Evolutionary conservation across 2,888 invertebrate genomes (phyloP), one percentile per base, ranked within the genome.

Genomic region (Elegia similella): DNA sequence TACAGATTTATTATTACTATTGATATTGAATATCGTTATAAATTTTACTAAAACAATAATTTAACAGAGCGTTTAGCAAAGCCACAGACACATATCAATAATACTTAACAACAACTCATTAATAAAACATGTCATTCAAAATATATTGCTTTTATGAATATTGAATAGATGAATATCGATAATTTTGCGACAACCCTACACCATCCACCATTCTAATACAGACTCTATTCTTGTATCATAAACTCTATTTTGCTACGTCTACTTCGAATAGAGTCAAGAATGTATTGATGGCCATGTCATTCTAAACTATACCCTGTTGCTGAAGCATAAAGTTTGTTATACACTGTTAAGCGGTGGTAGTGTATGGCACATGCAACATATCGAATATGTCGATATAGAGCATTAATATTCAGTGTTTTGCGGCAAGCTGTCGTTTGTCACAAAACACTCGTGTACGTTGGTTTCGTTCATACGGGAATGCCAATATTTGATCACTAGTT

Each of bases 341-440:
- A 13, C 15, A 32, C 8, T 48, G 32, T 10, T 13, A 8, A 29
- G 48, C 7, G 15, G 8, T 3, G 8, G 32, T 48, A 48, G 48
- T 48, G 48, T 15, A 15, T 48, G 48, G 48, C 32, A 48, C 32
- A 48, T 48, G 38, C n/a, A 5, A 23, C 2, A 10, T n/a, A 12
- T 38, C 12, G 38, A 38, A 38, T 38, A 12, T 38, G 48, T 32
- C 48, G 48, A 48, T 48, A 48, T 46, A 13, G 8, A 15, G 43
- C 53, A 54, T 54, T 54, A 54, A 54, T 54, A 54, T 54, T 54
- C 53, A 54, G 53, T 43, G 53, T 54, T 54, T 54, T 54, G 53
- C 12, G 53, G 53, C 13, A 30, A 43, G 30, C 42, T 29, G 53
- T 43, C 30, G 53, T 54, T 54, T 54, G 53, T 54, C 53, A 54